Conservation (phyloP, 2,113 vertebrate species). For the Odontesthes bonariensis region DNA sequence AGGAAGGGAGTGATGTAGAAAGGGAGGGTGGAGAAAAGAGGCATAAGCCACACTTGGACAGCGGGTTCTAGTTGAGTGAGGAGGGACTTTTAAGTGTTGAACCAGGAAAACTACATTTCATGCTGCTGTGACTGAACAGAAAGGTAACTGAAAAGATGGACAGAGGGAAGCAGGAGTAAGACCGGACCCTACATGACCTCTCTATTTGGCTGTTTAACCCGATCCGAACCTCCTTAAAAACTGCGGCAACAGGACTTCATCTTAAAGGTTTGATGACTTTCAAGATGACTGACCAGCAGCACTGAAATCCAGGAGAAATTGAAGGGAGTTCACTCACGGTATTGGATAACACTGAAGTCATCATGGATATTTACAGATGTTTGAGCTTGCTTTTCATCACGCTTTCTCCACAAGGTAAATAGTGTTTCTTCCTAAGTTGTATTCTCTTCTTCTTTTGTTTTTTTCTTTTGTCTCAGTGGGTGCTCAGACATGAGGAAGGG, state of each 20-base stretch:
- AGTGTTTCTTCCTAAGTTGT: neutral
- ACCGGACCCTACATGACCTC: conserved; percentile 42
- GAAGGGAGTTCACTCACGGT: conserved; percentile 31
- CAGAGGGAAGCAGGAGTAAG: conserved; percentile 8
- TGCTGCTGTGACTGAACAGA: conserved; percentile 16
- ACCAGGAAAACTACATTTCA: conserved; percentile 27
- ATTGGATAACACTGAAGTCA: conserved; percentile 6
- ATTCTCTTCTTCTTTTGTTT: neutral
- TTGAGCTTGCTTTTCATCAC: conserved; percentile 64
- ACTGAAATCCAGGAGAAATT: conserved; percentile 44
- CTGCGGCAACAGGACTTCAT: neutral
- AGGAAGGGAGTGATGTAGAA: conserved; percentile 65
- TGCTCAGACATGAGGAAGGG: neutral
- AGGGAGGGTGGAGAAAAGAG: conserved; percentile 60
- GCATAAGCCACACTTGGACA: conserved; percentile 64
- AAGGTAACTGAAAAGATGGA: conserved; percentile 38
- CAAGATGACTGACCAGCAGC: conserved; percentile 17
- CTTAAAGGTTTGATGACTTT: conserved; percentile 6
- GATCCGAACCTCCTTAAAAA: conserved; percentile 18
- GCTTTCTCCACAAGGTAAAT: conserved; percentile 68
- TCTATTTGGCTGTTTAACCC: conserved; percentile 35
- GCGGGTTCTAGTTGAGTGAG: conserved; percentile 57
- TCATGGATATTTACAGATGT: conserved; percentile 66
- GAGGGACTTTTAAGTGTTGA: conserved; percentile 51
- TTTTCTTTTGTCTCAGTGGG: neutral